phyloP scores from a whole-genome alignment of 2,888 invertebrate genomes.

The Phragmatobia fuliginosa region DNA sequence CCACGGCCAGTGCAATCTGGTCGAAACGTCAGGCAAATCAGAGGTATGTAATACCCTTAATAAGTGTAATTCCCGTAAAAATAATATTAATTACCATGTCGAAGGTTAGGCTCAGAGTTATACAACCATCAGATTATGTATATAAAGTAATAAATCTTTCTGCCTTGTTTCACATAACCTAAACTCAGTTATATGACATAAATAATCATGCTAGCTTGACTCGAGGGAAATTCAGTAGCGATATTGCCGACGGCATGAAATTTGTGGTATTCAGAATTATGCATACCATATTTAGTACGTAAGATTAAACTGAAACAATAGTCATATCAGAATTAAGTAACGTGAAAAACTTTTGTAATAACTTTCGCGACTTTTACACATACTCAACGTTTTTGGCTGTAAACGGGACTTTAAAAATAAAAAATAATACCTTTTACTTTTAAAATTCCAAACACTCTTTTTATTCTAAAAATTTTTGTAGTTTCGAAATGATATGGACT shows the following conservation, averaged over 20 bases:
- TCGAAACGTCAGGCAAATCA: too few relatives aligned
- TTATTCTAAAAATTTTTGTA: too few relatives aligned
- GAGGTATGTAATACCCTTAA: too few relatives aligned
- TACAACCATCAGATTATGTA: not conserved
- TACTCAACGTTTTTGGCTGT: too few relatives aligned
- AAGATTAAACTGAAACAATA: not conserved
- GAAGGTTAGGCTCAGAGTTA: not conserved
- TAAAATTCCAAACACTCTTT: too few relatives aligned
- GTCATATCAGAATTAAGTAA: not conserved
- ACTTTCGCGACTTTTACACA: too few relatives aligned
- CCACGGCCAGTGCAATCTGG: too few relatives aligned
- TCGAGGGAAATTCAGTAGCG: constrained; percentile 8
- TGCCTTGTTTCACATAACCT: not conserved
- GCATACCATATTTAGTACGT: constrained; percentile 6
- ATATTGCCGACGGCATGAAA: not conserved
- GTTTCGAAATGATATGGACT: not conserved
- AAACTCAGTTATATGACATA: constrained; percentile 15
- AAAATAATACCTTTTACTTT: too few relatives aligned
- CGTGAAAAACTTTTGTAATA: too few relatives aligned
- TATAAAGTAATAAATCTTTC: not conserved
- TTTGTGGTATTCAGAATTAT: constrained; percentile 1
- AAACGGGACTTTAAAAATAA: too few relatives aligned
- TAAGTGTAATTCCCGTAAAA: too few relatives aligned
- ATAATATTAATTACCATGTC: too few relatives aligned
- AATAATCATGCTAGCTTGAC: constrained; percentile 6